Base-by-base conservation (phyloP, 2,888 invertebrate genomes). In the Petrophora chlorosata region DNA sequence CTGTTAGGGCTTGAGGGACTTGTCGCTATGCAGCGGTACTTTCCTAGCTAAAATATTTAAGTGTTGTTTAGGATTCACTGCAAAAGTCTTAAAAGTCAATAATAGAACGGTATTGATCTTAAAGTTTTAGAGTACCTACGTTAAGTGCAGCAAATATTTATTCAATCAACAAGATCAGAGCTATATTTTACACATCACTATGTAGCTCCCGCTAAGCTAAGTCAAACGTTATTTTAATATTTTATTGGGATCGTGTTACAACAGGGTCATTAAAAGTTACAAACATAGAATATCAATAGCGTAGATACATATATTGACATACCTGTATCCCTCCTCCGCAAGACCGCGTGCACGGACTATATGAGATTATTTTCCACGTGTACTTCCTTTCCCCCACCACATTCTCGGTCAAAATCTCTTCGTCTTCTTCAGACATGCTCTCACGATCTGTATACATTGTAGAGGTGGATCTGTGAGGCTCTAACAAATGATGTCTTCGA, bases 291-390 rank as follows among this genome's bases (percentile, higher is more conserved):
- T n/a, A n/a, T n/a, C n/a, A n/a, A n/a, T n/a, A n/a, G n/a, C n/a
- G n/a, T n/a, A n/a, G n/a, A n/a, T 3, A 48, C 8, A 36, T 25
- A 9, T n/a, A 48, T 35, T 36, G 13, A 14, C 33, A 13, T 16
- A 92, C 92, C 85, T 95, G 95, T 26, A 93, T 85, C 89, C 95
- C 95, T 73, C 95, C 96, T 0, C 96, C 97, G 69, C 97, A 97
- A 16, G 93, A 92, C 67, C 94, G 93, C 0, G 96, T 94, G 73
- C 97, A 98, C 3, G 94, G 92, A 7, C 94, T 93, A 62, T 95
- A 93, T 0, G 95, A 95, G 1, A 94, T 85, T 17, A 96, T 92
- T 75, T 94, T 96, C 97, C 97, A 97, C 2, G 91, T 74, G 74
- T 94, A 95, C 63, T 87, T 92, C 58, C 92, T 90, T 8, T 65